Conservation (phyloP, 23 tunicate genomes). For the Trididemnum miniatum region DNA sequence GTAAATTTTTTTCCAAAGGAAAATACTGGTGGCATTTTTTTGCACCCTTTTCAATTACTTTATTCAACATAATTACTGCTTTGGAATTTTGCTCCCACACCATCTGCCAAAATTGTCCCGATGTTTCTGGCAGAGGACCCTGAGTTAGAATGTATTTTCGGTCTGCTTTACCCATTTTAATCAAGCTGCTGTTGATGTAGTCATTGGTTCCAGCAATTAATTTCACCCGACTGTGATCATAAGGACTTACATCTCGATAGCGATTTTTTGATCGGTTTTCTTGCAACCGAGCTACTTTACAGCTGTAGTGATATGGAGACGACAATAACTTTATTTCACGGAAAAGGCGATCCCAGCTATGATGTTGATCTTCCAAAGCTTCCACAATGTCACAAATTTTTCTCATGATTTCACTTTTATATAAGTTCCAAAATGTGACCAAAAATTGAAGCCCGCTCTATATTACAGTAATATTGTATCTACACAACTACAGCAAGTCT, state of each 20-base stretch:
- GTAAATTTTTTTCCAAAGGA: conserved; percentile 59
- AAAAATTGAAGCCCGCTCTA: too few species aligned
- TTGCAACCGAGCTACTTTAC: conserved; percentile 53
- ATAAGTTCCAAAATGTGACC: too few species aligned
- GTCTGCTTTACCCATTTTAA: conserved; percentile 49
- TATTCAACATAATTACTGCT: conserved; percentile 93
- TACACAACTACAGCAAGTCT: too few species aligned
- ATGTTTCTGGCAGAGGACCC: conserved; percentile 86
- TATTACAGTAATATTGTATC: too few species aligned
- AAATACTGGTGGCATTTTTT: conserved; percentile 89
- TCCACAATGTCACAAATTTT: conserved; percentile 37
- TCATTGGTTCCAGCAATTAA: conserved; percentile 67
- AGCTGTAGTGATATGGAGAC: conserved; percentile 49
- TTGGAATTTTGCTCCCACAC: conserved; percentile 99
- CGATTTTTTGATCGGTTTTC: conserved; percentile 79
- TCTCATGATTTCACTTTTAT: too few species aligned
- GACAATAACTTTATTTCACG: conserved; percentile 59
- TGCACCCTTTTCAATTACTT: conserved; percentile 84
- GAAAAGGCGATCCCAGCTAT: conserved; percentile 73
- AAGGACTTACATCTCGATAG: conserved; percentile 93
- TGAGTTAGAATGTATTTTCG: conserved; percentile 88
- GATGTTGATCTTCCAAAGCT: conserved; percentile 42
- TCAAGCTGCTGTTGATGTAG: conserved; percentile 84
- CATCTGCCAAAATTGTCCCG: conserved; percentile 98
- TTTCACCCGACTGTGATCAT: conserved; percentile 92